Evolutionary conservation across 2,113 vertebrate genomes (phyloP), one percentile per base, ranked within the genome.

Genomic region (Paramormyrops kingsleyae): DNA sequence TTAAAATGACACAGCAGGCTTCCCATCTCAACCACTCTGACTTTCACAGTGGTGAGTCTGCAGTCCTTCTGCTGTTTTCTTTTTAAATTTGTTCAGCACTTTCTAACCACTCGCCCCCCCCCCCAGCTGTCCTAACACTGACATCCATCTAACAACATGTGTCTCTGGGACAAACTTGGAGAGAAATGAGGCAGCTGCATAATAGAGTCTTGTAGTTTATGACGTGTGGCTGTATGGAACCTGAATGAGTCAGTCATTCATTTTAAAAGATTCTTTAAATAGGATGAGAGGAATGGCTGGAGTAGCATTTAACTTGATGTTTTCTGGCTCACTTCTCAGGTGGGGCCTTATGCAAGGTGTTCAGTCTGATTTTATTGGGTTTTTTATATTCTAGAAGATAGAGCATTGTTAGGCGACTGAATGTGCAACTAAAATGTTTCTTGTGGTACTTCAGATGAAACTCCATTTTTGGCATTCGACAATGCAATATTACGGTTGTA

Each of bases 31-130:
- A 95, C 94, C 92, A 94, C 95, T 96, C 95, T 94, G 95, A 91
- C 94, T 96, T 96, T 89, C 96, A 96, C 93, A 96, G 95, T 95
- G 96, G 96, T 97, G 96, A 97, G 96, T 97, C 89, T 35, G 87
- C 93, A 92, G 86, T 91, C 91, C 95, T 92, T 92, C 88, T 49
- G 47, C 19, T 17, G 4, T 87, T 53, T 53, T 53, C 24, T 52
- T 53, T 50, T 50, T 53, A 15, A 53, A 50, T 49, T 13, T 31
- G 85, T 50, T 35, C 27, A 31, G 24, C 49, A 27, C 12, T 52
- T 87, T 35, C 85, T 87, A 52, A 92, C 88, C 4, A 0, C 50
- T 5, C 12, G 10, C 96, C 95, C 95, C 93, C 91, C 49, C 2
- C 1, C 80, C 35, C 17, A 90, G 27, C n/a, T 90, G 90, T 89